These are phyloP conservation scores for Pogonocichla stellata DNA, from an alignment of 2,113 vertebrate species.

Conservation along the genomic window DNA sequence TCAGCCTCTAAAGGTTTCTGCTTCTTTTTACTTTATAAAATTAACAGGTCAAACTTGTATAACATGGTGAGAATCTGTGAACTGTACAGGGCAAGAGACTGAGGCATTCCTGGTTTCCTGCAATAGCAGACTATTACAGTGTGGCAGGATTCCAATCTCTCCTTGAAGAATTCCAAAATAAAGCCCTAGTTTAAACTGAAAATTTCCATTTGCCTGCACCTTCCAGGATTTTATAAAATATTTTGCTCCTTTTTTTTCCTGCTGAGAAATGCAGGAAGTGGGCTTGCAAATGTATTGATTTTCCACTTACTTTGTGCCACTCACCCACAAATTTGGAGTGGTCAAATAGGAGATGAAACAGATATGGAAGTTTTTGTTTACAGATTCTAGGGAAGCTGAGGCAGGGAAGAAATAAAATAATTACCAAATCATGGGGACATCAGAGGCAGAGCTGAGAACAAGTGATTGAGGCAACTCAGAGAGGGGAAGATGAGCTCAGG, in stretches of 20 bases:
- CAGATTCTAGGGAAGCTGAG: not conserved
- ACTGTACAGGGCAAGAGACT: not conserved
- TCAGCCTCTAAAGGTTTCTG: not conserved
- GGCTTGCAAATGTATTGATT: not conserved
- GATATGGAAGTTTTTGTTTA: not conserved
- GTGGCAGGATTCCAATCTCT: not conserved
- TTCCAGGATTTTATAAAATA: slow-evolving; percentile 2
- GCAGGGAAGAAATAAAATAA: not conserved
- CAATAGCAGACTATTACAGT: not conserved
- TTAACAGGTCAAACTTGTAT: not conserved
- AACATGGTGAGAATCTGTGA: not conserved
- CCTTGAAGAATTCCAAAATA: slow-evolving; percentile 33
- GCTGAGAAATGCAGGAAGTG: not conserved
- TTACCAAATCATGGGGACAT: slow-evolving; percentile 29
- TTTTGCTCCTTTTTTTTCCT: not conserved
- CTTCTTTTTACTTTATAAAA: not conserved
- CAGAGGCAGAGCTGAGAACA: not conserved
- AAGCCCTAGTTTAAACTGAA: not conserved
- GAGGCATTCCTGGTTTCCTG: not conserved
- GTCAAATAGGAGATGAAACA: not conserved
- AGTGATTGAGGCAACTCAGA: not conserved
- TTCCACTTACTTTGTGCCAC: not conserved
- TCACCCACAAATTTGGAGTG: not conserved
- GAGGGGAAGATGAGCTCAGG: not conserved
- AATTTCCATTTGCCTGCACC: not conserved